These are phyloP conservation scores for Hyphantria cunea DNA, from an alignment of 1,140 invertebrate species.

Conservation along the genomic window DNA sequence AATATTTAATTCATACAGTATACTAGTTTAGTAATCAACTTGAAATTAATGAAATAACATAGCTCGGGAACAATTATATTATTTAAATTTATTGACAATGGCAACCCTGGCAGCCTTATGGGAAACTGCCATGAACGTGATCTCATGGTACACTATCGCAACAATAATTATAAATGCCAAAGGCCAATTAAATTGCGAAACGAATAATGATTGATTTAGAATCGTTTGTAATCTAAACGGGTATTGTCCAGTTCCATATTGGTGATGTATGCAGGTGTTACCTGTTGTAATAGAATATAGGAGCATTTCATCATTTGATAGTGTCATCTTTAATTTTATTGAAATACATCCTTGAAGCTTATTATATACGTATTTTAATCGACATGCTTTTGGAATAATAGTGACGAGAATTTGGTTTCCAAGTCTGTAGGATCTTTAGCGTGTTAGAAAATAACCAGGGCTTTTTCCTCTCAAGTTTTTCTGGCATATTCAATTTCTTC, in stretches of 20 bases:
- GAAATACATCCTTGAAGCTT: constrained; percentile 1
- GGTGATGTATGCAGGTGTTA: constrained; percentile 18
- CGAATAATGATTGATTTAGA: constrained; percentile 24
- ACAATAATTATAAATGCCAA: constrained; percentile 18
- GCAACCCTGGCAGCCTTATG: constrained; percentile 1
- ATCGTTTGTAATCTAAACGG: constrained; percentile 15
- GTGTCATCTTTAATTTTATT: neutral
- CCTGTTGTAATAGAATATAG: constrained; percentile 10
- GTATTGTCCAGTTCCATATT: constrained; percentile 22
- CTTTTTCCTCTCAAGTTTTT: no score
- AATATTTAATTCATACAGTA: no score
- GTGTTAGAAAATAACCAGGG: no score
- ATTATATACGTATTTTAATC: no score
- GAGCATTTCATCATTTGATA: constrained; percentile 14
- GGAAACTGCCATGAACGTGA: constrained; percentile 14
- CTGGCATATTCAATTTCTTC: no score
- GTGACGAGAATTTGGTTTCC: no score
- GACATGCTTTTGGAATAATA: no score
- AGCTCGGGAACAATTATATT: no score
- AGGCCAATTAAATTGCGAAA: constrained; percentile 22
- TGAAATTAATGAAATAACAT: no score
- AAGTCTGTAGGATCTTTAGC: no score
- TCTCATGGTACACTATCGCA: constrained; percentile 1
- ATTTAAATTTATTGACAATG: no score
- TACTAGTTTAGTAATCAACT: no score